These are phyloP conservation scores for Colletes gigas DNA, from an alignment of 1,140 invertebrate genomes.

Conservation along the genomic window DNA sequence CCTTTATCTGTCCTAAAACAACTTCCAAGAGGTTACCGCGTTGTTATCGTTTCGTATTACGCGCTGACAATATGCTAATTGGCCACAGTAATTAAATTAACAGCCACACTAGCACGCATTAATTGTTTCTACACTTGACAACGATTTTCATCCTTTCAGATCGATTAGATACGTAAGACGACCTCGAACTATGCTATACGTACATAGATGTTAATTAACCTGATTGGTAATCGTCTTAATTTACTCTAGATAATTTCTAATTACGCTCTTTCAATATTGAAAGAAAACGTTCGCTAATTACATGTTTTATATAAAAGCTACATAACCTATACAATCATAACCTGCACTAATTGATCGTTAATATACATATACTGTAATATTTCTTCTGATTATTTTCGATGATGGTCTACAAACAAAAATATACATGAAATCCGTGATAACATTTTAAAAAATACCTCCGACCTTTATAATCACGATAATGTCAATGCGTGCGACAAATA, in stretches of 20 bases:
- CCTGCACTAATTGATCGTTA: background rate
- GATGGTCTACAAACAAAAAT: background rate
- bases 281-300: too few relatives aligned
- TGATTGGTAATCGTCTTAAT: background rate
- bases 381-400: background rate
- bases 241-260: too few relatives aligned
- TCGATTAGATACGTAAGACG: background rate
- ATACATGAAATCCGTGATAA: background rate
- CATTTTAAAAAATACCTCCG: slow-evolving; percentile 21
- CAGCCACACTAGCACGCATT: background rate
- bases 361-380: background rate
- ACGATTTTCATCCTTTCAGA: background rate
- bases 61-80: slow-evolving; percentile 20
- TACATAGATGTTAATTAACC: background rate
- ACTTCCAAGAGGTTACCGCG: background rate
- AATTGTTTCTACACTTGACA: background rate
- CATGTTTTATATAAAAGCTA: background rate
- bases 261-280: too few relatives aligned
- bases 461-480: slow-evolving; percentile 63
- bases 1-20: background rate
- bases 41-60: background rate
- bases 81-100: slow-evolving; percentile 15
- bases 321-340: background rate
- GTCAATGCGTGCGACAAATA: slow-evolving; percentile 49
- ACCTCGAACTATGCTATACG: background rate